Evolutionary conservation across 1,140 invertebrate genomes (phyloP), one percentile per base, ranked within the genome.

Genomic region (Ceratina australensis): DNA sequence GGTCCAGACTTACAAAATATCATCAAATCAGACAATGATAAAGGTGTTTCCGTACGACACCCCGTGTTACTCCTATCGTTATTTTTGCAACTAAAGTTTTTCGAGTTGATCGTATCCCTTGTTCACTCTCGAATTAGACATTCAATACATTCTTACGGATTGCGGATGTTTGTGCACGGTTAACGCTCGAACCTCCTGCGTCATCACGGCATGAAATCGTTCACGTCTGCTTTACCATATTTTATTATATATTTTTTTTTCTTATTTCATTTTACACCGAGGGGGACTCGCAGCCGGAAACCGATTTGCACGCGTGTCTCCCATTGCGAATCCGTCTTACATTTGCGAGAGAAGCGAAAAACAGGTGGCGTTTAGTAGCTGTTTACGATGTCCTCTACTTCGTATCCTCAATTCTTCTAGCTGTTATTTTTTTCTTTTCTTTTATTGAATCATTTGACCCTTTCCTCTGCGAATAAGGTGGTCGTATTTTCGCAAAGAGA

Each of bases 1-100:
- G 90, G 88, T 91, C 90, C 89, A 91, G 89, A 90, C 89, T 91
- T 91, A 91, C 87, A 91, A 90, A 91, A 90, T 91, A 90, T 90
- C 89, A 89, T 91, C 85, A 91, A 90, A 91, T 91, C 87, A 91
- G 89, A 91, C 87, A 90, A 86, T 88, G 87, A 87, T 88, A 88
- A 89, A 85, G 88, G 87, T 89, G 81, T 88, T 84, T 82, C 65
- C 54, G 74, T 71, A 84, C 63, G 76, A 89, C 87, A 87, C 86
- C 81, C 87, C 80, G 78, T 80, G 78, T 87, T 42, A 79, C 79
- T 87, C 76, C 84, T 87, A 86, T 88, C 82, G 80, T 68, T 80
- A 79, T 82, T 82, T 42, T 81, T 83, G 75, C 80, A 88, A 87
- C 84, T 88, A 89, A 87, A 86, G 59, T 86, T 84, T 60, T 57